Evolutionary conservation across 1,140 invertebrate genomes (phyloP).

Genomic region (Eupristina koningsbergeri): DNA sequence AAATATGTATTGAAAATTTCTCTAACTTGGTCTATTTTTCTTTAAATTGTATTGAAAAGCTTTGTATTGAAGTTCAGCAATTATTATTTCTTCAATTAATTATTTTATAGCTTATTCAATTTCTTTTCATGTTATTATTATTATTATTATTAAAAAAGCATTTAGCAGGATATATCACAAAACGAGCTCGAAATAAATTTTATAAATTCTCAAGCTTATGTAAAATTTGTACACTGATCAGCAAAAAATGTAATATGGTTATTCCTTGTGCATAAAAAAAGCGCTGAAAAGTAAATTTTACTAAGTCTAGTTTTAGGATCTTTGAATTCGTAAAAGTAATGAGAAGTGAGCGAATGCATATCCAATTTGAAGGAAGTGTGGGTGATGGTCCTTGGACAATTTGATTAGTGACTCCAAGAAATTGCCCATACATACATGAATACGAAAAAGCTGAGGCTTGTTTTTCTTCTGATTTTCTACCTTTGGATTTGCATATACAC

Average conservation of each 20-base stretch:
- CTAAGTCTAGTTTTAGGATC: background rate
- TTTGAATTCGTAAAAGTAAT: background rate
- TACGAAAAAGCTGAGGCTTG: background rate
- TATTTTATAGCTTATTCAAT: too few species aligned
- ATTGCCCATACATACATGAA: background rate
- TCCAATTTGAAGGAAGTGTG: background rate
- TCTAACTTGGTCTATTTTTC: too few species aligned
- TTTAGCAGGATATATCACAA: too few species aligned
- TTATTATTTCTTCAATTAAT: too few species aligned
- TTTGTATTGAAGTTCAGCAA: too few species aligned
- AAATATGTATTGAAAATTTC: too few species aligned
- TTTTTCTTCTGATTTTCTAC: constrained; percentile 8
- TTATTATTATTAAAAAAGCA: too few species aligned
- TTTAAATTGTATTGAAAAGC: too few species aligned
- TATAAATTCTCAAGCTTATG: background rate
- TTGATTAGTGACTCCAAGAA: background rate
- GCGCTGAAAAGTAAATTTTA: background rate
- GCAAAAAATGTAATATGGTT: background rate
- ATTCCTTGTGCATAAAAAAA: background rate
- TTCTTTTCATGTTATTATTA: too few species aligned
- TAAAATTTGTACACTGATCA: background rate
- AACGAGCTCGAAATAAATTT: background rate
- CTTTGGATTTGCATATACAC: background rate
- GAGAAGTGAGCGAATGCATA: background rate
- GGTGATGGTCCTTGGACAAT: background rate